Evolutionary conservation across 2,113 vertebrate genomes (phyloP), one percentile per base, ranked within the genome.

Genomic region (Erythrocercus mccallii): DNA sequence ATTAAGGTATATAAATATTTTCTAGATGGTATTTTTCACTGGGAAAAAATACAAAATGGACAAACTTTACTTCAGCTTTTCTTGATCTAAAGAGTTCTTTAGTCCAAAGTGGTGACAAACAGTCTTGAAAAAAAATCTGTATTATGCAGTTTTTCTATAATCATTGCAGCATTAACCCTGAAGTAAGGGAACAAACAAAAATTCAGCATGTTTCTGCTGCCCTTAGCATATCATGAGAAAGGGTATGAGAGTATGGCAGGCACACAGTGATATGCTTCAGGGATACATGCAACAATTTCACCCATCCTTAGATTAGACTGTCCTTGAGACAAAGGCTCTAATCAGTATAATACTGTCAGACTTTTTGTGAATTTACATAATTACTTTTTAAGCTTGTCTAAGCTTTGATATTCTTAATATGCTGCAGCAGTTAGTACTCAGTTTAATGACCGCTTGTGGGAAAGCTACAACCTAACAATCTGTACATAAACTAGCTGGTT

Each of bases 321-420:
- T 77, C 54, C 37, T 83, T 81, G 51, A 84, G 51, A 84, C 37
- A 84, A 83, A 78, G 25, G 35, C 25, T 45, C 15, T 91, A 45
- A 90, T 90, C 35, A 53, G 51, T 45, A 57, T 79, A 45, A 48
- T 66, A 84, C 2, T 50, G 35, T 25, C 38, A 92, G 65, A 61
- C 7, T 53, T 93, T 69, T 78, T 80, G 47, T 58, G 60, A 81
- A 87, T 84, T 62, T 84, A 62, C 35, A 6, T 78, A 87, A 84
- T 74, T 81, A 62, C 24, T 81, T 81, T 84, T 74, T 65, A 78
- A 81, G 60, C 48, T 86, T 83, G 45, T 73, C 31, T 86, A 61
- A 88, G 73, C 40, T 83, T 89, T 94, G 54, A 70, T 86, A 91
- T 21, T 68, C 31, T 44, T 33, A 83, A 69, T 44, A 57, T 16